Base-by-base conservation (phyloP, 2,113 vertebrate genomes). In the Alosa alosa region DNA sequence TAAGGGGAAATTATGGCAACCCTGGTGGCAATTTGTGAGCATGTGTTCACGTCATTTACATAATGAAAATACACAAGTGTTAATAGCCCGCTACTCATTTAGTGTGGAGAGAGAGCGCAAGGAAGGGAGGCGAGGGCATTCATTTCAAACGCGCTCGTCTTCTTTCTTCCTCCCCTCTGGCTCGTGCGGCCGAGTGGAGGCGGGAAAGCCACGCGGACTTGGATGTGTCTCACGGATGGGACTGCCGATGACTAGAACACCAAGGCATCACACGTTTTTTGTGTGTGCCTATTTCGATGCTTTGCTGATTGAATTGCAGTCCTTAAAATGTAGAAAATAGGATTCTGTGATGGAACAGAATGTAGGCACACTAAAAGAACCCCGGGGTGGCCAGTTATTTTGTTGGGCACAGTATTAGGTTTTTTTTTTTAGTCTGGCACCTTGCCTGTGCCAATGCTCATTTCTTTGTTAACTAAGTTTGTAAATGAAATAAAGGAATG, bases 61-160 rank as follows among this genome's bases (percentile, higher is more conserved):
- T 99, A 99, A 99, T 99, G 97, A 99, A 99, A 99, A 99, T 97
- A 98, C 97, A 98, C 98, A 99, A 98, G 97, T 97, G 97, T 97
- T 99, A 99, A 99, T 98, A 97, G 97, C 94, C 97, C 96, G 93
- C 95, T 96, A 96, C 96, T 98, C 97, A 98, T 99, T 99, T 99
- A 81, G 78, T 47, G 15, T 13, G 87, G 95, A 95, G 97, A 75
- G 72, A 72, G 64, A 31, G 25, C 39, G 31, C 9, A 78, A 18
- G 90, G 90, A 88, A 96, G 96, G 95, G 96, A 96, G 96, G 96
- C 97, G 39, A 96, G 96, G 96, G 96, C 97, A 95, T 96, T 97
- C 96, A 97, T 97, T 97, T 97, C 94, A 93, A 96, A 92, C 92
- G 89, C 86, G 96, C 95, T 96, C 96, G 94, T 95, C 95, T 95